A percentile compares a stretch with the other conserved stretches of the same genome.
Evolutionary conservation across 2,113 vertebrate species (phyloP).

Genomic region (Cryptomyrus ogoouensis): DNA sequence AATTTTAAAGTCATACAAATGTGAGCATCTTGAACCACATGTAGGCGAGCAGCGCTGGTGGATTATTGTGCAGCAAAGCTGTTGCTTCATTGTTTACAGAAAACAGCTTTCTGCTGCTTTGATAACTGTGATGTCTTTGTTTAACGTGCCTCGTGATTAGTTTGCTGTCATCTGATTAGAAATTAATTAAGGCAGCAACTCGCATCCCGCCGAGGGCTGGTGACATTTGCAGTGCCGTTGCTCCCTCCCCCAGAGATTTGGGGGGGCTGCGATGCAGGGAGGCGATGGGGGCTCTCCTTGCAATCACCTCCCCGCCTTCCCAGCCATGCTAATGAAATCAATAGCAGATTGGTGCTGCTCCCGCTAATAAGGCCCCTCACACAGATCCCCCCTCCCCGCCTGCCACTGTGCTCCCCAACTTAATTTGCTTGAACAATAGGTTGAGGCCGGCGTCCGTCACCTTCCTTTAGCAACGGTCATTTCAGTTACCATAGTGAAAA

Average conservation of each 20-base stretch:
- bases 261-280: conserved; percentile 52
- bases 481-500: conserved; percentile 13
- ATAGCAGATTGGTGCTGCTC: conserved; percentile 21
- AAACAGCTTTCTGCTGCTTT: conserved; percentile 30
- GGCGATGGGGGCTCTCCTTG: conserved; percentile 62
- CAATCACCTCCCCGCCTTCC: conserved; percentile 61
- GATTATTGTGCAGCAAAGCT: not conserved
- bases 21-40: not conserved
- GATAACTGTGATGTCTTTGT: conserved; percentile 71
- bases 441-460: not conserved
- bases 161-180: conserved; percentile 74
- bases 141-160: conserved; percentile 76
- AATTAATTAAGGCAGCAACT: conserved; percentile 78
- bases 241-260: conserved; percentile 54
- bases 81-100: conserved; percentile 9
- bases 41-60: not conserved
- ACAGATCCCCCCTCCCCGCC: not conserved
- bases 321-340: conserved; percentile 33
- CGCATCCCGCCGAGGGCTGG: conserved; percentile 63
- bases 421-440: conserved; percentile 20
- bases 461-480: conserved; percentile 10
- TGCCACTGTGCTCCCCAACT: not conserved
- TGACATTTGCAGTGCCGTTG: conserved; percentile 74
- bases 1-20: not conserved
- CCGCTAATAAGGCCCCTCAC: conserved; percentile 25